Conservation (phyloP, 2,888 invertebrate genomes). For the Leptinotarsa peninsularis region DNA sequence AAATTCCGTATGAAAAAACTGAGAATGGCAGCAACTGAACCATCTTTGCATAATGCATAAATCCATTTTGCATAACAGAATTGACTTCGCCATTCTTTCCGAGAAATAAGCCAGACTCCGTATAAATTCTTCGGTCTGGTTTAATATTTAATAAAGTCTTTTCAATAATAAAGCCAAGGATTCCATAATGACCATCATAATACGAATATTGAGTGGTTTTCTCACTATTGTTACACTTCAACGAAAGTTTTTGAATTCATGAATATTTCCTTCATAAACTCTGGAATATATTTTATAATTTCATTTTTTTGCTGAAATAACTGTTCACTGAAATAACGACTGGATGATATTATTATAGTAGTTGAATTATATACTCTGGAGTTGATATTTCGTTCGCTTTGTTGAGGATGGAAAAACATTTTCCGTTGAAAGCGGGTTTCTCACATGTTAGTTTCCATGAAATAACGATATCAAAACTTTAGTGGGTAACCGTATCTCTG, state of each 20-base stretch:
- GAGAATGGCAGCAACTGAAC: not conserved
- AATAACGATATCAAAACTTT: too few species aligned
- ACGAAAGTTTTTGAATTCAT: not conserved
- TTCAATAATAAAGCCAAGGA: not conserved
- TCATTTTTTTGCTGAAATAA: not conserved
- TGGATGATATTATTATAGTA: too few species aligned
- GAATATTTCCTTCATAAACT: not conserved
- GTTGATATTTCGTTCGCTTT: too few species aligned
- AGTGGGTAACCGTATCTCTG: too few species aligned
- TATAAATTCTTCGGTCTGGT: not conserved
- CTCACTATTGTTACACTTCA: not conserved
- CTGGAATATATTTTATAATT: not conserved
- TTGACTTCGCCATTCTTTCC: not conserved
- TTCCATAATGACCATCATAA: not conserved
- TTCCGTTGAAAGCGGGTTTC: too few species aligned
- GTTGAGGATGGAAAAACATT: too few species aligned
- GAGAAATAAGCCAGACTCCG: too few species aligned
- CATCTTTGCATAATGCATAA: not conserved
- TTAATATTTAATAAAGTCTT: not conserved
- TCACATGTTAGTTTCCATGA: too few species aligned
- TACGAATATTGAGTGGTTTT: not conserved
- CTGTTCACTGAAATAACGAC: not conserved
- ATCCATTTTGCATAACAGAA: not conserved
- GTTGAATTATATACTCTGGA: too few species aligned
- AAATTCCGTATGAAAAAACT: too few species aligned